Conservation (phyloP, 2,797 vertebrate genomes). For the Oreonectes daqikongensis region DNA sequence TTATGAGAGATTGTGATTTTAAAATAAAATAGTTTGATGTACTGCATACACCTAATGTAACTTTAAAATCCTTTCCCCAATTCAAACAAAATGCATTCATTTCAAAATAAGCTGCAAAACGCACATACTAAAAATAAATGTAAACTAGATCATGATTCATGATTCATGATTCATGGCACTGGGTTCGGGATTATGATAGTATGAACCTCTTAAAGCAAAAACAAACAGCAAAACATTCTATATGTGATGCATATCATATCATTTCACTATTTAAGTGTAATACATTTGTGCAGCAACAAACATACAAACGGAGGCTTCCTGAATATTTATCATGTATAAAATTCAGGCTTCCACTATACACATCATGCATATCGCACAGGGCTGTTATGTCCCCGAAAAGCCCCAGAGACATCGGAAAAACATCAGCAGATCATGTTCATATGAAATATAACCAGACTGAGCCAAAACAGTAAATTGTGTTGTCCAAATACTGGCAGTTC, state of each 20-base stretch:
- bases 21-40: background rate
- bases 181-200: too few relatives aligned
- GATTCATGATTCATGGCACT: too few relatives aligned
- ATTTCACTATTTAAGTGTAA: too few relatives aligned
- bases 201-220: too few relatives aligned
- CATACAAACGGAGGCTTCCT: too few relatives aligned
- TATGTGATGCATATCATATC: too few relatives aligned
- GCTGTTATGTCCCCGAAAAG: conserved; percentile 6
- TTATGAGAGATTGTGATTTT: background rate
- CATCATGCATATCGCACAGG: background rate
- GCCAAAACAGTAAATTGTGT: conserved; percentile 39
- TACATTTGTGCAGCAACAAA: too few relatives aligned
- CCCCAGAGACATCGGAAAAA: conserved; percentile 23
- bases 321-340: background rate
- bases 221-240: background rate
- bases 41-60: background rate
- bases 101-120: background rate
- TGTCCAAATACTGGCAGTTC: conserved; percentile 42
- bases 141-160: too few relatives aligned
- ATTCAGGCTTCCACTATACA: background rate
- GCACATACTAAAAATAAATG: too few relatives aligned
- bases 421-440: conserved; percentile 33
- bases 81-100: background rate
- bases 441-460: conserved; percentile 36
- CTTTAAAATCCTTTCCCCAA: background rate